These are phyloP conservation scores for Etheostoma cragini DNA, from an alignment of 2,113 vertebrate genomes.

Conservation along the genomic window DNA sequence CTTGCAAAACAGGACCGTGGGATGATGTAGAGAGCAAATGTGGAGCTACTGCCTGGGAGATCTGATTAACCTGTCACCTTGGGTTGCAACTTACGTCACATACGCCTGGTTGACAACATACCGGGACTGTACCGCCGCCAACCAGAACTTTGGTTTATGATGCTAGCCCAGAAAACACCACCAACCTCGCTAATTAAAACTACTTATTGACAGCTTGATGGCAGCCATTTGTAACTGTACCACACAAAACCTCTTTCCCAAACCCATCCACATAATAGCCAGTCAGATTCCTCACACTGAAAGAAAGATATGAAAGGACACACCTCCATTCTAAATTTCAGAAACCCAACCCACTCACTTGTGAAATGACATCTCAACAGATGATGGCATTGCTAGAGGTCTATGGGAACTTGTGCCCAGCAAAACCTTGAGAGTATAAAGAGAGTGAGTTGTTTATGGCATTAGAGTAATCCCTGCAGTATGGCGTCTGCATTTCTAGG, in stretches of 20 bases:
- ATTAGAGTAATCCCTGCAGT: slow-evolving; percentile 17
- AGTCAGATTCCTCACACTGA: neutral
- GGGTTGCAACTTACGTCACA: slow-evolving; percentile 58
- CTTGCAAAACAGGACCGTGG: slow-evolving; percentile 39
- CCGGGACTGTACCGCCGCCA: slow-evolving; percentile 19
- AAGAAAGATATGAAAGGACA: neutral
- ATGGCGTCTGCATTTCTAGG: slow-evolving; percentile 35
- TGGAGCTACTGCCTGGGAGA: slow-evolving; percentile 38
- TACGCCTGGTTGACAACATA: slow-evolving; percentile 51
- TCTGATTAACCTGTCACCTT: slow-evolving; percentile 70
- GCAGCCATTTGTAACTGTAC: slow-evolving; percentile 9
- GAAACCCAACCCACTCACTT: neutral
- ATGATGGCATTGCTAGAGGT: neutral
- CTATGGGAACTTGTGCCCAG: slow-evolving; percentile 14
- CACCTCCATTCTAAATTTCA: slow-evolving; percentile 6
- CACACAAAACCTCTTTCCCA: neutral
- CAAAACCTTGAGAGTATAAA: slow-evolving; percentile 1
- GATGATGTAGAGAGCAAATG: slow-evolving; percentile 46
- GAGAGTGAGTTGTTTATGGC: slow-evolving; percentile 3
- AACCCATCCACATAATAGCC: neutral
- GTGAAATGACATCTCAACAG: slow-evolving; percentile 7
- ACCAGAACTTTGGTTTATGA: slow-evolving; percentile 24
- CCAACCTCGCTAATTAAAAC: slow-evolving; percentile 51
- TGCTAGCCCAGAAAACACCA: slow-evolving; percentile 19
- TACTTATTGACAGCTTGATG: slow-evolving; percentile 32